These are phyloP conservation scores for Onthophagus sagittarius DNA, from an alignment of 2,888 invertebrate genomes.

Conservation along the genomic window DNA sequence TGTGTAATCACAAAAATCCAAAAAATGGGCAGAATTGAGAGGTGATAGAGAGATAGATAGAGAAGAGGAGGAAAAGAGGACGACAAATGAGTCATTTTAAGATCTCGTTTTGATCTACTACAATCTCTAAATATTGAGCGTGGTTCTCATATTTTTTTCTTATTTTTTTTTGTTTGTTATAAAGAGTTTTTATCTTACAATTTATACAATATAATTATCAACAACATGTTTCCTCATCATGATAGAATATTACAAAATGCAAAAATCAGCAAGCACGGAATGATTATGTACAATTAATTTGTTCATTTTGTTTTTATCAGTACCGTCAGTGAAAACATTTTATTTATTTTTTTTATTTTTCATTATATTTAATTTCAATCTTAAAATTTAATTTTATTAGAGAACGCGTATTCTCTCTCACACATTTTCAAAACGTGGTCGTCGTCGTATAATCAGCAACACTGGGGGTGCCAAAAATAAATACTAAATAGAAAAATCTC, in stretches of 20 bases:
- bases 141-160: conserved; percentile 14
- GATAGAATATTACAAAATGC: conserved; percentile 22
- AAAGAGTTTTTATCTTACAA: conserved; percentile 28
- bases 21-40: conserved; percentile 34
- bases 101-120: conserved; percentile 2
- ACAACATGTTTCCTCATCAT: conserved; percentile 20
- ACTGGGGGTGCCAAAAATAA: conserved; percentile 20
- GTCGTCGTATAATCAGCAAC: conserved; percentile 18
- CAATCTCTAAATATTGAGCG: conserved; percentile 26
- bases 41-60: conserved; percentile 18
- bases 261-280: conserved; percentile 23
- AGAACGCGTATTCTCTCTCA: conserved; percentile 13
- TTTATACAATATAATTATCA: conserved; percentile 35
- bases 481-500: conserved; percentile 20
- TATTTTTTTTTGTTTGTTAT: conserved; percentile 26
- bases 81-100: conserved; percentile 19
- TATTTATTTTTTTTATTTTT: conserved; percentile 1
- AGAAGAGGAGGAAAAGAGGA: conserved; percentile 17
- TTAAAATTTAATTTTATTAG: not conserved
- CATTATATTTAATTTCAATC: conserved; percentile 11
- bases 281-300: conserved; percentile 23
- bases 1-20: conserved; percentile 40
- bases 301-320: conserved; percentile 4
- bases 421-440: conserved; percentile 14
- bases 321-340: conserved; percentile 19